Percentiles rank a stretch among this genome's conserved stretches.
Conservation (phyloP, 53 echinoderm and acorn worm species). For the Paracentrotus lividus region DNA sequence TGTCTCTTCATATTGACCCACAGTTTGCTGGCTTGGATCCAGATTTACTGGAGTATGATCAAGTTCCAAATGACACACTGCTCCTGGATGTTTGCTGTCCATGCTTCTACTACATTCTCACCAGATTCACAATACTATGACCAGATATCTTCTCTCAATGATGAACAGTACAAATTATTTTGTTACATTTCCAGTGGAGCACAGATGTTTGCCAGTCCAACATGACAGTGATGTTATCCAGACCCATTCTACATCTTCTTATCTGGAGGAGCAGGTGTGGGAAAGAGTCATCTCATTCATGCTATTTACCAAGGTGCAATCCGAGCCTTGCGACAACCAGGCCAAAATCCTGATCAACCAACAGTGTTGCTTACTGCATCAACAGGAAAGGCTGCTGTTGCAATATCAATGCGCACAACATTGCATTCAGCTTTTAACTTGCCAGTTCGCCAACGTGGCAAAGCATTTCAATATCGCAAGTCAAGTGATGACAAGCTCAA, state of each 20-base stretch:
- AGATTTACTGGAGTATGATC: conserved; percentile 25
- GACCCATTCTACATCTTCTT: conserved; percentile 25
- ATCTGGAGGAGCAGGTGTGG: conserved; percentile 27
- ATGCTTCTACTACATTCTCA: background rate
- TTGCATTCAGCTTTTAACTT: conserved; percentile 10
- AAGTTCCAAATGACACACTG: conserved; percentile 13
- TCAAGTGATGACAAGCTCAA: conserved; percentile 23
- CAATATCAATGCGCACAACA: conserved; percentile 27
- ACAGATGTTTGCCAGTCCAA: background rate
- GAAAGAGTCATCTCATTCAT: conserved; percentile 30
- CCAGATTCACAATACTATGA: conserved; percentile 30
- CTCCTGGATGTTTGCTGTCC: background rate
- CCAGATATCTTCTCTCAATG: conserved; percentile 4
- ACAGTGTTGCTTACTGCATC: conserved; percentile 4
- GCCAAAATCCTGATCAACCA: conserved; percentile 24
- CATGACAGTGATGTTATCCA: background rate
- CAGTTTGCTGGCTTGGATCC: conserved; percentile 10
- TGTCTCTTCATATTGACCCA: background rate
- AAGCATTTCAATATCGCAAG: background rate
- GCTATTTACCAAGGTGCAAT: conserved; percentile 30
- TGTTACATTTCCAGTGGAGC: conserved; percentile 36
- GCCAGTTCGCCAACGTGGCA: conserved; percentile 13
- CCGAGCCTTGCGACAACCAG: conserved; percentile 1
- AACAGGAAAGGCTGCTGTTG: conserved; percentile 15
- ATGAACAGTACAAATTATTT: conserved; percentile 28